phyloP scores from a whole-genome alignment of 2,113 vertebrate species.

The Peromyscus leucopus region DNA sequence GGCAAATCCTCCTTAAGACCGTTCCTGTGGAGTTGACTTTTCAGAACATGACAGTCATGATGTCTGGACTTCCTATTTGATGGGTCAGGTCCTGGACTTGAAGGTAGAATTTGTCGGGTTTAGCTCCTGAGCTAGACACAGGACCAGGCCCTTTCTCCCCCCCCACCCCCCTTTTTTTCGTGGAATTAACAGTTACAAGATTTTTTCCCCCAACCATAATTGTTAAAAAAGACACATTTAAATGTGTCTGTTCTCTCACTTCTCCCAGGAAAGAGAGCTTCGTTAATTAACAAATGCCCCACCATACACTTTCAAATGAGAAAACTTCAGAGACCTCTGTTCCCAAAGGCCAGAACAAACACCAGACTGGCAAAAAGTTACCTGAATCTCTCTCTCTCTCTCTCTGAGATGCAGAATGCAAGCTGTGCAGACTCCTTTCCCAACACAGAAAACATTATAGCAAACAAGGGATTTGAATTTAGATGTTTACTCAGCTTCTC shows the following conservation, averaged over 20 bases:
- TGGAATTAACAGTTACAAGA: not conserved
- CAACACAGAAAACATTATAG: slow-evolving; percentile 46
- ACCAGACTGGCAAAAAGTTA: slow-evolving; percentile 66
- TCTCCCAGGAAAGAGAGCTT: not conserved
- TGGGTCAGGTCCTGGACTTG: not conserved
- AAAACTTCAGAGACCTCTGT: slow-evolving; percentile 47
- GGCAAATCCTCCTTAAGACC: not conserved
- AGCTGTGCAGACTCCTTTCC: slow-evolving; percentile 50
- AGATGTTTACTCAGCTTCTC: slow-evolving; percentile 64
- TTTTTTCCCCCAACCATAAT: not conserved
- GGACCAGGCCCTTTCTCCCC: not conserved
- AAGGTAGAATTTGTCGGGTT: not conserved
- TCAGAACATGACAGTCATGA: not conserved
- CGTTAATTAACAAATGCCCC: slow-evolving; percentile 47
- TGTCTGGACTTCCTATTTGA: not conserved
- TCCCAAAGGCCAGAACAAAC: slow-evolving; percentile 51
- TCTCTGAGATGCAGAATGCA: slow-evolving; percentile 43
- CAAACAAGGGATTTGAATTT: slow-evolving; percentile 68
- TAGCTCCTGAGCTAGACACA: not conserved
- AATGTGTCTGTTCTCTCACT: not conserved
- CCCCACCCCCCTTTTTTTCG: too few species aligned
- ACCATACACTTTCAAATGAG: slow-evolving; percentile 40
- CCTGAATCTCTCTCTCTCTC: slow-evolving; percentile 56
- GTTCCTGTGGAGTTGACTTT: not conserved
- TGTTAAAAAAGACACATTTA: slow-evolving; percentile 19